Conservation (phyloP, 2,797 vertebrate genomes). For the Chaetophractus vellerosus region DNA sequence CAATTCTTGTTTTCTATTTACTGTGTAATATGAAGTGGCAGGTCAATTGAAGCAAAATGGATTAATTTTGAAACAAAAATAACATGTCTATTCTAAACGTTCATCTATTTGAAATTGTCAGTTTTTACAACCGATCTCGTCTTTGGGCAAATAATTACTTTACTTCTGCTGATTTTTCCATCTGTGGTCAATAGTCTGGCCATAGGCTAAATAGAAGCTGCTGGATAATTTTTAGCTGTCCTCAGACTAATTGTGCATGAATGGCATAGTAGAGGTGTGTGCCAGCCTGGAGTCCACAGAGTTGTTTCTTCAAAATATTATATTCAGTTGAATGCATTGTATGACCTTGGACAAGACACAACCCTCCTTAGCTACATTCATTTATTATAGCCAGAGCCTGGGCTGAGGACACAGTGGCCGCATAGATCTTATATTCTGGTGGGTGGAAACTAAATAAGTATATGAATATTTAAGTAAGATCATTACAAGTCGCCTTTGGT, state of each 20-base stretch:
- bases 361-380: background rate
- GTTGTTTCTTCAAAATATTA: background rate
- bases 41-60: slow-evolving; percentile 9
- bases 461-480: slow-evolving; percentile 61
- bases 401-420: background rate
- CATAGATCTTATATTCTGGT: background rate
- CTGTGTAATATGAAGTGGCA: background rate
- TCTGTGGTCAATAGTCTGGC: background rate
- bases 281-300: rapidly evolving
- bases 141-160: background rate
- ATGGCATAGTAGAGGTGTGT: background rate
- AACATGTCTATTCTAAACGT: background rate
- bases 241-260: slow-evolving; percentile 35
- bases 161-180: background rate
- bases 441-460: background rate
- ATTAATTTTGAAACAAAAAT: slow-evolving; percentile 15
- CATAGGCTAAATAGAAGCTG: background rate
- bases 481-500: background rate
- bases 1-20: slow-evolving; percentile 24
- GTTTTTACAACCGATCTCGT: background rate
- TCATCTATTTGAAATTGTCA: background rate
- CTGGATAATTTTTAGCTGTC: background rate
- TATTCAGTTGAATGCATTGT: slow-evolving; percentile 13
- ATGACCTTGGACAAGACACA: slow-evolving; percentile 48
- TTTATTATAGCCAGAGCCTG: background rate